Evolutionary conservation across 2,113 vertebrate species (phyloP), one percentile per base, ranked within the genome.

Genomic region (Myiopsitta monachus): DNA sequence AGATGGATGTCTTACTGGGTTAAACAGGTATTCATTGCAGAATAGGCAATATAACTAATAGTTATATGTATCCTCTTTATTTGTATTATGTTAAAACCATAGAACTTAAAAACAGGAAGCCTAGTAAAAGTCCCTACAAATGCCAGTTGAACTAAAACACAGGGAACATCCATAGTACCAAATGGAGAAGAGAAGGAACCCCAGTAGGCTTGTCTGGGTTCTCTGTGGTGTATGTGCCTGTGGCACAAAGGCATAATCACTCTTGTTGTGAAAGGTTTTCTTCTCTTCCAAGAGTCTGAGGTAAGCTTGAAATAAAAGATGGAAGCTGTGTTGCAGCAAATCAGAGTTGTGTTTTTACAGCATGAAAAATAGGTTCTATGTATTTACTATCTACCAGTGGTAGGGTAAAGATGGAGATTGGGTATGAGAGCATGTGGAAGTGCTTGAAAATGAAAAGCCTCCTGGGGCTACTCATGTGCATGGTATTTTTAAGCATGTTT

Each of bases 191-290:
- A 26, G 9, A 73, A 55, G 27, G 47, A 63, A 80, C 33, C 41
- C 52, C 41, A 43, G 9, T 26, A 61, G 36, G 28, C 23, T 81
- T 2, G 11, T 80, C 77, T 66, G 18, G 57, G 49, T 22, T 80
- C 33, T 73, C 68, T 61, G 31, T 33, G 38, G 7, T 36, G 6
- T 39, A 18, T 36, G 8, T 39, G 18, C 39, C 27, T 31, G 10
- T 28, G n/a, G 13, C 63, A 16, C 63, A 46, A 61, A 87, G 59
- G 21, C 4, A 0, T 19, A 61, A 36, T 36, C 36, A 7, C 38
- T 49, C 28, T 52, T 19, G 1, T 31, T 31, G 13, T 24, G 14
- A 1, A 2, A 1, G 0, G 11, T 61, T 64, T 73, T 51, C 28
- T 86, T 76, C 13, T 80, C 27, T 91, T 66, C 44, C 24, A 47